Evolutionary conservation across 2,888 invertebrate species (phyloP), one percentile per base, ranked within the genome.

Genomic region (Aphelenchoides bicaudatus): DNA sequence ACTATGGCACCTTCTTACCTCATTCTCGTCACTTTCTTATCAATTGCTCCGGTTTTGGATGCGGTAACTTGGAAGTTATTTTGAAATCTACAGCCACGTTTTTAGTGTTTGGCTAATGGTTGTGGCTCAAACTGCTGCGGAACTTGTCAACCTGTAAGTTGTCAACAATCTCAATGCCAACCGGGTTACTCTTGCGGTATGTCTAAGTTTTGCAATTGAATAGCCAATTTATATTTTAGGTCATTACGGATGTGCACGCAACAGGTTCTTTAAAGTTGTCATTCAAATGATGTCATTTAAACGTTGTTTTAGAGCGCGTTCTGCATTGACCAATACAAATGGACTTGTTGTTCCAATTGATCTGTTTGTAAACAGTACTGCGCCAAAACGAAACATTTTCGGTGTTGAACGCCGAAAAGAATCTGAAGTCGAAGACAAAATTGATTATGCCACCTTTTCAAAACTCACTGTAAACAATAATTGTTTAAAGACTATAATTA

Each of bases 191-290:
- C 73, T 2, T 75, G 75, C 56, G 74, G 72, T 13, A n/a, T n/a
- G n/a, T n/a, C n/a, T 21, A n/a, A 43, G 43, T 43, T 34, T 34
- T 16, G 34, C 13, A 34, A 13, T 34, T 16, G 34, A 34, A 13
- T 13, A 34, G 34, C 34, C 13, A 13, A 13, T 43, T 25, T 19
- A 43, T 43, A 21, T 25, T 43, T 43, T 19, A 21, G 28, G 65
- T 2, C 71, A 70, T 39, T 75, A 75, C 55, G 75, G 75, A n/a
- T 75, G 75, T 56, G 74, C 75, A 3, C 50, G 75, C 25, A 76
- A 74, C 51, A 52, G 73, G 56, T 75, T 74, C 1, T 46, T 73
- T 38, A 69, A 70, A 29, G 62, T 74, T 0, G 46, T 76, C 48
- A 75, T 74, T 1, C 69, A 53, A 67, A 75, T 68, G 65, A 74